Base-by-base conservation (phyloP, 2,888 invertebrate species). In the Heteropelma amictum region DNA sequence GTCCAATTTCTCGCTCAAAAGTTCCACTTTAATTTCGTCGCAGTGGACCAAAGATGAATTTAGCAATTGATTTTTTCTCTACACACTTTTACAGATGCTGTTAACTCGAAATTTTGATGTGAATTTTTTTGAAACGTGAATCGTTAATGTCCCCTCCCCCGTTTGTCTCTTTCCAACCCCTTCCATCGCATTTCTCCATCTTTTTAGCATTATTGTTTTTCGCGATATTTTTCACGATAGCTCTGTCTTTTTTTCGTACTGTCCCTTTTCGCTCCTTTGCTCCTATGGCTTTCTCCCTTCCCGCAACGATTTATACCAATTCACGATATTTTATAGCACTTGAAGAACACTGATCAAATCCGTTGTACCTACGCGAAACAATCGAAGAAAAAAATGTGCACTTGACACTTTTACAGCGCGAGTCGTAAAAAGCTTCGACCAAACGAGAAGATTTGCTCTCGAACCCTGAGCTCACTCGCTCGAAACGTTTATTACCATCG, bases 281-380 rank as follows among this genome's bases (percentile, higher is more conserved):
- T 61, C 53, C 61, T 8, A 61, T n/a, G n/a, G n/a, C 40, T 67
- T 14, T 64, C 67, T 71, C 65, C 77, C 72, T 78, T 73, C 72
- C 77, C 45, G 14, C 60, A 68, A 68, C 71, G 58, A 67, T 71
- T 74, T 74, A 71, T 71, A 51, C 71, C 67, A 63, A 33, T 45
- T 47, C 21, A 53, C 67, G 60, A 68, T 65, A 77, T 74, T 77
- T 77, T 77, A 77, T 72, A 74, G 45, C 63, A 51, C 45, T 56
- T 53, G 45, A 58, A 73, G 65, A 71, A 74, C 67, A 77, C 74
- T 67, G 71, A 77, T 77, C 61, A 74, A 74, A 74, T 77, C 74
- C 65, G 61, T 74, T 74, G 63, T 77, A 77, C 68, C 71, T 71
- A 77, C 70, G 71, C 71, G 51, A 74, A 77, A 74, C 77, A 77